Base-by-base conservation (phyloP, 1,140 invertebrate genomes). In the Ooceraea biroi region DNA sequence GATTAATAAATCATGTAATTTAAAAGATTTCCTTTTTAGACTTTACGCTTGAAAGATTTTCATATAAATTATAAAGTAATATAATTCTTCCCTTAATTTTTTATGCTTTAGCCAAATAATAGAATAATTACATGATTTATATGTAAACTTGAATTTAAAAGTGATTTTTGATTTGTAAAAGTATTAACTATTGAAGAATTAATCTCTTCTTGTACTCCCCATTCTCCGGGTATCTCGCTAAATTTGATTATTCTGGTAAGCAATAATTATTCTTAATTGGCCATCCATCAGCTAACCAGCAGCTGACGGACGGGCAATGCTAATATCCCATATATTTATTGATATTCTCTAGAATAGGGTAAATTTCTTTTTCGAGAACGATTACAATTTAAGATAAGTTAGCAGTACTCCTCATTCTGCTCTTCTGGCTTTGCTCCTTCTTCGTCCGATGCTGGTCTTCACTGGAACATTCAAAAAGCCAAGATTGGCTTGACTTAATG, bases 391-490 rank as follows among this genome's bases (percentile, higher is more conserved):
- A 65, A 68, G 2, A n/a, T 48, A 50, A 22, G 19, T 80, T 69
- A 76, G 55, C 78, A 17, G 77, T 76, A 77, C 0, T 84, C 65
- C 3, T 91, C 65, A 86, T 46, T 86, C 69, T n/a, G 25, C 50
- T 69, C 84, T 77, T 52, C 86, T 83, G 58, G 41, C 78, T 46
- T 85, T 91, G 17, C 87, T 61, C 61, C 85, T 82, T 57, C 85
- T 85, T 80, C 78, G 83, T 5, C 69, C 61, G 48, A 22, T 19
- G 1, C 30, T 41, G 27, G 5, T 65, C 25, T 63, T 66, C 14
- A 86, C 83, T 87, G 91, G 88, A 89, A 92, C 85, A 89, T 91
- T 92, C 50, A 92, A 85, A 84, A 90, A 91, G 48, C 91, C 90
- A 78, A 91, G 85, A 83, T 91, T 88, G 36, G 88, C 85, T 46